A percentile compares a stretch with the other conserved stretches of the same genome.
phyloP scores from a whole-genome alignment of 2,797 vertebrate genomes.

The Betta splendens region DNA sequence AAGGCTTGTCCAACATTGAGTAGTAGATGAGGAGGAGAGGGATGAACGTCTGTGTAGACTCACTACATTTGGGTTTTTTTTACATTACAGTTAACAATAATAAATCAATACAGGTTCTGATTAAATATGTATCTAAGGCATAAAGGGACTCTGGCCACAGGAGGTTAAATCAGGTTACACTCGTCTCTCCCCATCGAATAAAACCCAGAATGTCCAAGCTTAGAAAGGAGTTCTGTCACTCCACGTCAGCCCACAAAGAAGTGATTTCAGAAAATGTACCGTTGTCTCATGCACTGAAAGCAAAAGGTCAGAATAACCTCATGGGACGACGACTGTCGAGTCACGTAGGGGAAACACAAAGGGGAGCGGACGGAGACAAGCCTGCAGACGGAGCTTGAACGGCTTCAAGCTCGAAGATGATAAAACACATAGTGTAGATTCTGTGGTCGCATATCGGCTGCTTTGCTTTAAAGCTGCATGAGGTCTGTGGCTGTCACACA shows the following conservation, averaged over 20 bases:
- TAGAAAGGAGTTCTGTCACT: conserved; percentile 44
- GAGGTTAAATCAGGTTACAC: conserved; percentile 2
- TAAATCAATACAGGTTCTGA: too few relatives aligned
- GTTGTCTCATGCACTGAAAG: conserved; percentile 45
- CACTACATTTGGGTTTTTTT: too few relatives aligned
- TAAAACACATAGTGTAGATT: too few relatives aligned
- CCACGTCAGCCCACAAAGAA: conserved; percentile 31
- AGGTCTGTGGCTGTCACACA: too few relatives aligned
- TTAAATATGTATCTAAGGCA: too few relatives aligned
- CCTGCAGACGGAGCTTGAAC: conserved; percentile 32
- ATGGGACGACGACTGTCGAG: conserved; percentile 47
- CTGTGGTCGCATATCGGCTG: too few relatives aligned
- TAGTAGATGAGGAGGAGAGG: background rate
- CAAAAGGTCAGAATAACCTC: conserved; percentile 67
- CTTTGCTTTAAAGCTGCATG: too few relatives aligned
- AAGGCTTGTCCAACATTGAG: background rate
- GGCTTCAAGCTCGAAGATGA: too few relatives aligned
- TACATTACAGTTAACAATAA: too few relatives aligned
- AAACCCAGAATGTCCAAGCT: conserved; percentile 27
- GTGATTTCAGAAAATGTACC: conserved; percentile 39
- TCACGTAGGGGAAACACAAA: conserved; percentile 5
- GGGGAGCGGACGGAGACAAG: conserved; percentile 32
- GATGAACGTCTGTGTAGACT: too few relatives aligned
- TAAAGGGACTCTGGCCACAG: background rate
- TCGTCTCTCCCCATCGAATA: conserved; percentile 18